Percentiles rank a stretch among this genome's conserved stretches.
Evolutionary conservation across 2,888 invertebrate species (phyloP).

Genomic region (Drosophila rellima): DNA sequence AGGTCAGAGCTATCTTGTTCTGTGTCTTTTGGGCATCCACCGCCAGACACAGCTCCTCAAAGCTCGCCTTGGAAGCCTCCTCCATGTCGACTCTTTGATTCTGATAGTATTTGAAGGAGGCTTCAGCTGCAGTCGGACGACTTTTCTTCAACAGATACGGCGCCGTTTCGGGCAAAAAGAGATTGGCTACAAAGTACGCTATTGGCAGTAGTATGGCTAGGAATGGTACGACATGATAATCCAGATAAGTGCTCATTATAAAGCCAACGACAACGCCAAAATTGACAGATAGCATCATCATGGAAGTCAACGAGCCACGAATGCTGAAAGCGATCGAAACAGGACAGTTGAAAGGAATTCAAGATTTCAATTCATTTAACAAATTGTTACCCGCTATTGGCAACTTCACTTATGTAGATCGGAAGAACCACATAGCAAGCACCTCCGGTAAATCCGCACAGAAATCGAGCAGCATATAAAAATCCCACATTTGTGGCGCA

Average conservation of each 20-base stretch:
- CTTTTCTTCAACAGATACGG: constrained; percentile 71
- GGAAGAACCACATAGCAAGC: constrained; percentile 80
- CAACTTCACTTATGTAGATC: constrained; percentile 83
- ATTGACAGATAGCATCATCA: constrained; percentile 81
- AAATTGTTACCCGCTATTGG: constrained; percentile 76
- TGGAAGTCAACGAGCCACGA: constrained; percentile 81
- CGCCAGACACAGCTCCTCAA: constrained; percentile 68
- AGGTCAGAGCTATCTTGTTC: constrained; percentile 32
- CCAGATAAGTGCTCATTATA: constrained; percentile 77
- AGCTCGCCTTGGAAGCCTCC: constrained; percentile 44
- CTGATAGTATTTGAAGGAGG: constrained; percentile 78
- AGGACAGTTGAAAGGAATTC: too few species aligned
- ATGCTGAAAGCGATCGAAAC: constrained; percentile 63
- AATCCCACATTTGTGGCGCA: constrained; percentile 74
- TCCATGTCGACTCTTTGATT: constrained; percentile 53
- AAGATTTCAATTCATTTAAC: too few species aligned
- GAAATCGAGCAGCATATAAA: constrained; percentile 80
- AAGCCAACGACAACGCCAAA: constrained; percentile 81
- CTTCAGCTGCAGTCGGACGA: constrained; percentile 68
- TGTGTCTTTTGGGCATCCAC: constrained; percentile 51
- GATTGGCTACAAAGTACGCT: constrained; percentile 66
- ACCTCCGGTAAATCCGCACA: constrained; percentile 83
- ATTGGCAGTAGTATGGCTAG: constrained; percentile 76
- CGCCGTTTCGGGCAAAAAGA: constrained; percentile 82
- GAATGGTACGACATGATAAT: constrained; percentile 79